Base-by-base conservation (phyloP, 2,797 vertebrate genomes). In the Rhynchonycteris naso region DNA sequence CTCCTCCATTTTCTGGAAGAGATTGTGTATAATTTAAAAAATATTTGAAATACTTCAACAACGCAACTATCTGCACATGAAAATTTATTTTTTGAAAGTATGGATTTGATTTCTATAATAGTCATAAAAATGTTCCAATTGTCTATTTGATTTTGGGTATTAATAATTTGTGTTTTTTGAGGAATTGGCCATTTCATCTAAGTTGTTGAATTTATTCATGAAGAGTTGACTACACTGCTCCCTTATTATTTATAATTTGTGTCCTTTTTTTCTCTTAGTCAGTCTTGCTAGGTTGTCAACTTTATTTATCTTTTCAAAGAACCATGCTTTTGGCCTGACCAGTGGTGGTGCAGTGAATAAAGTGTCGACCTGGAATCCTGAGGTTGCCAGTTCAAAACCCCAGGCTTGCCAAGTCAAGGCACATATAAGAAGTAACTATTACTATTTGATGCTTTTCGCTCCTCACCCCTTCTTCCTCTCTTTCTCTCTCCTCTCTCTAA, bases 231-330 rank as follows among this genome's bases (percentile, higher is more conserved):
- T 76, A 30, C 38, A 15, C 4, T 26, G 0, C 2, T 30, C 26
- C 30, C 13, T 94, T 72, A 63, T 54, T 35, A 59, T 10, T 61
- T 28, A n/a, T 38, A 52, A 61, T 79, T 71, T 54, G 56, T n/a
- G 0, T 50, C 38, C 50, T 82, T 50, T 80, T 80, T 43, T 82
- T 69, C 28, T 54, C 14, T 54, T 85, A 85, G n/a, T 78, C 24
- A 56, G 16, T 84, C n/a, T 72, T 86, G 9, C 65, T 65, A 65
- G 10, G 59, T 80, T 74, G 61, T 54, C 74, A 75, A 61, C 61
- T 86, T 90, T 85, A 74, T 52, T 28, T 10, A 72, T 66, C 47
- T 85, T 92, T 82, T 26, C 69, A 82, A 82, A 91, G 43, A 82
- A 82, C 4, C 28, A 69, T 61, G 16, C 1, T 66, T 30, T 66